phyloP scores from a whole-genome alignment of 2,888 invertebrate genomes.

The Brachyptera risi region DNA sequence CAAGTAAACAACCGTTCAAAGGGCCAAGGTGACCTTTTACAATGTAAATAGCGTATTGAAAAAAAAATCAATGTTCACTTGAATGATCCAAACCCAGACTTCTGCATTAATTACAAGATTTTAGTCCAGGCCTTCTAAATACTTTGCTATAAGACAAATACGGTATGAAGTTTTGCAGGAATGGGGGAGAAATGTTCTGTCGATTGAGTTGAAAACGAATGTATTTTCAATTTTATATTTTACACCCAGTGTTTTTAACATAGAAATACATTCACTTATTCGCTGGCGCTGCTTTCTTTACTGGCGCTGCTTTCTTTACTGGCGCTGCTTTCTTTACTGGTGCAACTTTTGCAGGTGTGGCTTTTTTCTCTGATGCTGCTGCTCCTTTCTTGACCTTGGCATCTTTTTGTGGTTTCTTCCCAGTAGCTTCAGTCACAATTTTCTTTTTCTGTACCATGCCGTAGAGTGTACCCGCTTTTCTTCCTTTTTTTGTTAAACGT shows the following conservation, averaged over 20 bases:
- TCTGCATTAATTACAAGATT: too few relatives aligned
- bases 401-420: background rate
- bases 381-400: background rate
- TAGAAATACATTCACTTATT: constrained; percentile 17
- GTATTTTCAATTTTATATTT: background rate
- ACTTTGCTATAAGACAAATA: too few relatives aligned
- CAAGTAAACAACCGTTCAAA: too few relatives aligned
- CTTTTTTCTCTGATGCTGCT: background rate
- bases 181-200: background rate
- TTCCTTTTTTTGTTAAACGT: constrained; percentile 47
- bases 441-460: constrained; percentile 11
- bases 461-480: constrained; percentile 21
- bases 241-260: background rate
- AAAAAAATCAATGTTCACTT: too few relatives aligned
- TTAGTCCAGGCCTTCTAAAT: background rate
- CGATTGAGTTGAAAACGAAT: background rate
- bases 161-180: background rate
- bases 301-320: constrained; percentile 16
- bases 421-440: background rate
- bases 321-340: background rate
- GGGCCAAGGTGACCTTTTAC: too few relatives aligned
- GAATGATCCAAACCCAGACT: too few relatives aligned
- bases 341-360: background rate
- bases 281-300: too few relatives aligned
- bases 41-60: too few relatives aligned